Evolutionary conservation across 2,113 vertebrate species (phyloP).

Genomic region (Rutilus rutilus): DNA sequence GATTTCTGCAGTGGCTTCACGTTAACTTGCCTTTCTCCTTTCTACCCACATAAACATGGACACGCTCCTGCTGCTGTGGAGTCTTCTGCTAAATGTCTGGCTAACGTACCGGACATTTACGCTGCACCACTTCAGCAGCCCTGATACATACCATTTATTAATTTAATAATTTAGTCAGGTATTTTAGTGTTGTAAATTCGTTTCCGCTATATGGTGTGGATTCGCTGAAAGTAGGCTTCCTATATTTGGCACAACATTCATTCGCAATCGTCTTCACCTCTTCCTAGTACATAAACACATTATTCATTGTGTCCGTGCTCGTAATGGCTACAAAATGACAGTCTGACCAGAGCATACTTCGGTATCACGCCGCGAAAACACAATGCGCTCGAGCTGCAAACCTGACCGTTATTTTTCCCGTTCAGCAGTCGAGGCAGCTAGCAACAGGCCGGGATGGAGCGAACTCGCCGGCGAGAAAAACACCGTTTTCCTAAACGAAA

Average conservation of each 20-base stretch:
- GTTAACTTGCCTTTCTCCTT: slow-evolving; percentile 9
- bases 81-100: slow-evolving; percentile 9
- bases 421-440: slow-evolving; percentile 47
- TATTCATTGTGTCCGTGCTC: neutral
- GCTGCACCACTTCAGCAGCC: neutral
- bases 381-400: slow-evolving; percentile 39
- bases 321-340: neutral
- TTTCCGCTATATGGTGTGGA: neutral
- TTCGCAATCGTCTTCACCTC: neutral
- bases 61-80: slow-evolving; percentile 21
- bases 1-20: neutral
- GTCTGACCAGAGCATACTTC: neutral
- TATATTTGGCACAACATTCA: neutral
- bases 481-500: slow-evolving; percentile 28
- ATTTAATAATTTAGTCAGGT: neutral
- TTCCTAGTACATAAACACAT: neutral
- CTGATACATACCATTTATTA: neutral
- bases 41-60: slow-evolving; percentile 25
- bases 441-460: slow-evolving; percentile 64
- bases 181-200: neutral
- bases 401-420: slow-evolving; percentile 53
- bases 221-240: neutral
- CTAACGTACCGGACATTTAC: neutral
- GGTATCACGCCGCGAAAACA: slow-evolving; percentile 5
- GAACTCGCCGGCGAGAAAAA: slow-evolving; percentile 37